phyloP scores from a whole-genome alignment of 2,888 invertebrate genomes.

The Yponomeuta evonymella region DNA sequence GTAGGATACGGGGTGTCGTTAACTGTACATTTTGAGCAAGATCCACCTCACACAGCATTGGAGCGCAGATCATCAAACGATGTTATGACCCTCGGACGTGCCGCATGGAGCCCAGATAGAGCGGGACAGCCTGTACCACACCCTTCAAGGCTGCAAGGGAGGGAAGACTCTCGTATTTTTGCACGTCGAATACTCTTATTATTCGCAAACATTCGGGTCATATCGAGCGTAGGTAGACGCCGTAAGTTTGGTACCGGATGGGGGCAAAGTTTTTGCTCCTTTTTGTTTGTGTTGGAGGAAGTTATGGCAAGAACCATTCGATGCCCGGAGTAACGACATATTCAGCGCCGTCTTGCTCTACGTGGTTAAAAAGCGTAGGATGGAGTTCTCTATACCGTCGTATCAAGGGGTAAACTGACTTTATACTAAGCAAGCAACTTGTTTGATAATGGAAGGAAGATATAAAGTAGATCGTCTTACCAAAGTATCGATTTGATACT shows the following conservation, averaged over 20 bases:
- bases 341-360: too few relatives aligned
- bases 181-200: conserved; percentile 62
- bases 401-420: too few relatives aligned
- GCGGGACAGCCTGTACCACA: conserved; percentile 33
- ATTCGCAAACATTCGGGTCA: conserved; percentile 52
- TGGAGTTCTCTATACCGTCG: too few relatives aligned
- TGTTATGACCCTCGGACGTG: conserved; percentile 74
- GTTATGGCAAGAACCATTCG: neutral
- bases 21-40: conserved; percentile 51
- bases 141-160: conserved; percentile 43
- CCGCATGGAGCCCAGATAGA: conserved; percentile 52
- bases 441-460: too few relatives aligned
- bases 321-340: too few relatives aligned
- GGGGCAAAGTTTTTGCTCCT: conserved; percentile 15
- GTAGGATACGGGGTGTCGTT: too few relatives aligned
- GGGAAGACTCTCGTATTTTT: conserved; percentile 42
- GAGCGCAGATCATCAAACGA: conserved; percentile 76
- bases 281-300: neutral
- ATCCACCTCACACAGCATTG: conserved; percentile 68
- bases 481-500: too few relatives aligned
- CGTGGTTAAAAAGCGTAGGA: too few relatives aligned
- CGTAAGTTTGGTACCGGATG: conserved; percentile 10
- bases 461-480: too few relatives aligned
- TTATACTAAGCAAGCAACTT: too few relatives aligned
- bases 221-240: conserved; percentile 28